A percentile compares a stretch with the other conserved stretches of the same genome.
Conservation (phyloP, 2,797 vertebrate species). For the Smutsia gigantea region DNA sequence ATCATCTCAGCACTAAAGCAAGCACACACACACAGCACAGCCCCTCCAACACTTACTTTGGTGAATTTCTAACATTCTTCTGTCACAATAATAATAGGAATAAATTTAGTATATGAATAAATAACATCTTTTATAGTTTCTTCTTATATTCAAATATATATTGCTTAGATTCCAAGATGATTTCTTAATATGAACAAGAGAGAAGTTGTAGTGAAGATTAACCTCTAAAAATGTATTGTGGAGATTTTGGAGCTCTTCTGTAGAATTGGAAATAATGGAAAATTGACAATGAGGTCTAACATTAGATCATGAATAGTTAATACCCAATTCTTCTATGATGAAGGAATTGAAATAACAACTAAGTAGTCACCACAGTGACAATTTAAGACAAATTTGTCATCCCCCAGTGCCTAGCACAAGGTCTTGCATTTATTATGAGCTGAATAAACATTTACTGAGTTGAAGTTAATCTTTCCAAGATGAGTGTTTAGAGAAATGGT, state of each 20-base stretch:
- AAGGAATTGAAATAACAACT: conserved; percentile 72
- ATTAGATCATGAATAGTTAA: conserved; percentile 79
- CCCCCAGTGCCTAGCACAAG: conserved; percentile 53
- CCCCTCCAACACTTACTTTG: conserved; percentile 4
- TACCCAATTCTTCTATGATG: conserved; percentile 72
- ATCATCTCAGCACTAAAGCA: not conserved
- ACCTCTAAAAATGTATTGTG: conserved; percentile 57
- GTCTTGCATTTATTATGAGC: conserved; percentile 71
- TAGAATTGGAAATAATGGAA: conserved; percentile 72
- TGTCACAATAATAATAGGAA: conserved; percentile 60
- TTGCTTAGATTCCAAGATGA: conserved; percentile 55
- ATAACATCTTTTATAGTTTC: conserved; percentile 66
- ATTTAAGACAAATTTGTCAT: conserved; percentile 74
- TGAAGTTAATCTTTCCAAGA: conserved; percentile 72
- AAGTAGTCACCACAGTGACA: conserved; percentile 65
- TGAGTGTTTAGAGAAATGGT: conserved; percentile 71
- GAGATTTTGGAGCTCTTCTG: conserved; percentile 51
- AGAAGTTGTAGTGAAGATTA: conserved; percentile 66
- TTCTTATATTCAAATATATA: conserved; percentile 65
- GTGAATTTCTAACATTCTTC: conserved; percentile 51
- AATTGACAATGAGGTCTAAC: conserved; percentile 78
- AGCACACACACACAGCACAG: conserved; percentile 3
- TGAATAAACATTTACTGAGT: conserved; percentile 72
- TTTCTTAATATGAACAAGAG: conserved; percentile 51
- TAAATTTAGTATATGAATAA: conserved; percentile 67